Conservation (phyloP, 2,888 invertebrate species). For the Marasmarcha lunaedactyla region DNA sequence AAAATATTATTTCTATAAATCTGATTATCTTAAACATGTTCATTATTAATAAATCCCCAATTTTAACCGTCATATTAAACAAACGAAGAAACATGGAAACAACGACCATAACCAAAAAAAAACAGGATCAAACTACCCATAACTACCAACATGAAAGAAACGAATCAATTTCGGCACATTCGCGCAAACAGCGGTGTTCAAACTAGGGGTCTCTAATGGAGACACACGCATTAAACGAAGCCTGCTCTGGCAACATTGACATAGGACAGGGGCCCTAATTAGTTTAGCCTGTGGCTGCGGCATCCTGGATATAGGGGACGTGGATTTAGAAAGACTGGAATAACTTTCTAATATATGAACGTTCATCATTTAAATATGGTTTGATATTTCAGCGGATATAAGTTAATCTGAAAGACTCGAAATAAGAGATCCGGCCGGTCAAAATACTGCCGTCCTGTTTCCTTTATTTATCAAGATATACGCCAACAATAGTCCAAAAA, state of each 20-base stretch:
- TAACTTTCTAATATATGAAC: background rate
- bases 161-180: conserved; percentile 67
- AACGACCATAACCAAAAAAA: background rate
- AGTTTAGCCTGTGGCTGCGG: conserved; percentile 56
- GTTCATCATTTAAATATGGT: no score
- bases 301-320: conserved; percentile 30
- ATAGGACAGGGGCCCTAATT: conserved; percentile 61
- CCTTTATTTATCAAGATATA: no score
- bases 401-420: no score
- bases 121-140: conserved; percentile 5
- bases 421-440: no score
- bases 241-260: conserved; percentile 62
- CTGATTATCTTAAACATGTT: no score
- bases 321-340: conserved; percentile 15
- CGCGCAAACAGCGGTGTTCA: conserved; percentile 50
- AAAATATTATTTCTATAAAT: no score
- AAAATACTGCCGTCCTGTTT: no score
- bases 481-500: no score
- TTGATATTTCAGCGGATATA: no score
- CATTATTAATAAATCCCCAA: no score
- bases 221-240: conserved; percentile 65
- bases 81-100: no score
- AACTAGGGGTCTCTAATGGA: conserved; percentile 64
- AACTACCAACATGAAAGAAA: conserved; percentile 34
- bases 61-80: no score